phyloP scores from a whole-genome alignment of 2,797 vertebrate species.

The Zenarchopterus dispar region DNA sequence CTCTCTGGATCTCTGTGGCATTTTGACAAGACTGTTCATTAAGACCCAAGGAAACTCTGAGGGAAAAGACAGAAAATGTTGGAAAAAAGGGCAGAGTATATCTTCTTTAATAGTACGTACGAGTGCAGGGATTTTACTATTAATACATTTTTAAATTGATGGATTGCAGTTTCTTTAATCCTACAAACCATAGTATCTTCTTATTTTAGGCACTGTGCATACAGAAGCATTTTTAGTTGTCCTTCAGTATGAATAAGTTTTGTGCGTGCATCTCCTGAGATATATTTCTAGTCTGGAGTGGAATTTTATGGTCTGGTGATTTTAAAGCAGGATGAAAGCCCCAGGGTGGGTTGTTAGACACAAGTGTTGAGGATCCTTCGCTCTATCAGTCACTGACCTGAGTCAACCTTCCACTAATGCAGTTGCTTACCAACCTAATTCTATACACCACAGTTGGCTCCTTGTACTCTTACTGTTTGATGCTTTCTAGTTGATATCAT shows the following conservation, averaged over 20 bases:
- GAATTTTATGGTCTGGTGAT: conserved; percentile 74
- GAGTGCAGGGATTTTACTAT: too few relatives aligned
- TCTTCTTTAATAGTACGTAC: too few relatives aligned
- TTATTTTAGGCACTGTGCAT: not conserved
- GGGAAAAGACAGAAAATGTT: too few relatives aligned
- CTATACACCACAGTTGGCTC: conserved; percentile 46
- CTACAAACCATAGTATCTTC: too few relatives aligned
- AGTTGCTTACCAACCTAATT: conserved; percentile 62
- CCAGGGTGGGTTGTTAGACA: conserved; percentile 56
- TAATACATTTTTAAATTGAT: too few relatives aligned
- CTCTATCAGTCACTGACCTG: conserved; percentile 74
- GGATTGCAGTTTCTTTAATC: too few relatives aligned
- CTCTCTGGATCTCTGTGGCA: too few relatives aligned
- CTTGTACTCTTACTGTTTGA: conserved; percentile 45
- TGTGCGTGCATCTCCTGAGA: conserved; percentile 34
- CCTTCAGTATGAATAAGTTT: conserved; percentile 24
- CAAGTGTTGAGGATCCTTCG: conserved; percentile 51
- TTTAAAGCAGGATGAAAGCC: conserved; percentile 66
- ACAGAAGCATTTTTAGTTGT: conserved; percentile 28
- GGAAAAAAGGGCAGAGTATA: too few relatives aligned
- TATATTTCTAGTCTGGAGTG: conserved; percentile 57
- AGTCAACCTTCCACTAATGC: conserved; percentile 62
- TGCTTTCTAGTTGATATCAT: conserved; percentile 51
- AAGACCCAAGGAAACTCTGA: too few relatives aligned
- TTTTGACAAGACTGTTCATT: too few relatives aligned